Evolutionary conservation across 2,113 vertebrate genomes (phyloP), one percentile per base, ranked within the genome.

Genomic region (Oceanodroma tethys): DNA sequence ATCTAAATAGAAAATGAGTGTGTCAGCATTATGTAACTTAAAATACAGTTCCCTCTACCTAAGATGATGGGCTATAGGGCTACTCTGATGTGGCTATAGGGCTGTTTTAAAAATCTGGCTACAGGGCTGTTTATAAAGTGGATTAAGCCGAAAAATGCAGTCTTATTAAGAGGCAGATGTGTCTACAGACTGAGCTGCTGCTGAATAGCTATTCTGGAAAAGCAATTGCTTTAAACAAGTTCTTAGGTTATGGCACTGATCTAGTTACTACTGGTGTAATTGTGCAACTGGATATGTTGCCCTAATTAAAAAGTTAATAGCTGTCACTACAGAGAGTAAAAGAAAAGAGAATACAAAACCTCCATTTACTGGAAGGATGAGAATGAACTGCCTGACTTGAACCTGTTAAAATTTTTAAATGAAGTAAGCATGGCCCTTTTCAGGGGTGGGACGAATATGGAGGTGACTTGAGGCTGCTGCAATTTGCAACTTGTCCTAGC

Each of bases 1-100:
- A 98, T 98, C 98, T 98, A 98, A 98, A 98, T 97, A 98, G 97
- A 98, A 98, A 98, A 98, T 10, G 93, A 98, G 95, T 56, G 94
- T 59, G 96, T 98, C 96, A 98, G 97, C 96, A 96, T 91, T 96
- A 96, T 48, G 68, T 85, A 97, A 94, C 56, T 95, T 62, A 87
- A 94, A 92, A 95, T 84, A 95, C 85, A 97, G 88, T 88, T 93
- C 81, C 47, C 73, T 93, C 81, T 95, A 86, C 73, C 66, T 25
- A 85, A 92, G 81, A 94, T 9, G 21, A 89, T 72, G 58, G 66
- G 76, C 15, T 86, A 85, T 34, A 91, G 74, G 78, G 52, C 18
- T 94, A 84, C 43, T 73, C 23, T 74, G 82, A 56, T 79, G 32
- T 42, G 16, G 13, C 62, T 55, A 55, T 7, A 34, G 34, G 47